Base-by-base conservation (phyloP, 2,113 vertebrate genomes). In the Tragulus kanchil region DNA sequence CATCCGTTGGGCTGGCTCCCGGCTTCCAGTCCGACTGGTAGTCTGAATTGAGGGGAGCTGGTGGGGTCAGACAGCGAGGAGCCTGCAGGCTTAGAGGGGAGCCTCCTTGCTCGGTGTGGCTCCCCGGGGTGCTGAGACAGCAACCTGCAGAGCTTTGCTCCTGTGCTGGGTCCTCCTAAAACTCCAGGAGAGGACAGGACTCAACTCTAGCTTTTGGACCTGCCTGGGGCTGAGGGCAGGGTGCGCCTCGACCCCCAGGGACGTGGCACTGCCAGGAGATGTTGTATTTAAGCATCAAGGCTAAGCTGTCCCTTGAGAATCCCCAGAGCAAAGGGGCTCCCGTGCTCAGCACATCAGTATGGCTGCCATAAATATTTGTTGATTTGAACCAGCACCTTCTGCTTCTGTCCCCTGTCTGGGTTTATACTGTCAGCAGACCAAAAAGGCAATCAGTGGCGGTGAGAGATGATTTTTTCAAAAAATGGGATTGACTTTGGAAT, bases 61-160 rank as follows among this genome's bases (percentile, higher is more conserved):
- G 73, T 89, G 31, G 91, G 75, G 93, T 95, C 93, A 97, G 98
- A 96, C 96, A 97, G 94, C 48, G 31, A 95, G 97, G 97, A 98
- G 97, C 97, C 97, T 94, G 25, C 58, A 93, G 94, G 98, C 95
- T 97, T 97, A 96, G 42, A 87, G 71, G 89, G 86, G 89, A 98
- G 95, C 62, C 85, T 94, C 92, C 86, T 50, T 45, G 88, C 93
- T 92, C 48, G 52, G 75, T 19, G 58, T 69, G 75, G 93, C 78
- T 82, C 52, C 13, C 0, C 67, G 67, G 93, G 67, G 73, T 2
- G 5, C 89, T 3, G 16, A 96, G 95, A 83, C 71, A 69, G 56
- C 81, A 77, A 90, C 85, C 58, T 21, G 15, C 69, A 11, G 26
- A 3, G 45, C 48, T 81, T 61, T 23, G 65, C 25, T 86, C 65